phyloP scores from a whole-genome alignment of 2,113 vertebrate species.

The Apaloderma vittatum region DNA sequence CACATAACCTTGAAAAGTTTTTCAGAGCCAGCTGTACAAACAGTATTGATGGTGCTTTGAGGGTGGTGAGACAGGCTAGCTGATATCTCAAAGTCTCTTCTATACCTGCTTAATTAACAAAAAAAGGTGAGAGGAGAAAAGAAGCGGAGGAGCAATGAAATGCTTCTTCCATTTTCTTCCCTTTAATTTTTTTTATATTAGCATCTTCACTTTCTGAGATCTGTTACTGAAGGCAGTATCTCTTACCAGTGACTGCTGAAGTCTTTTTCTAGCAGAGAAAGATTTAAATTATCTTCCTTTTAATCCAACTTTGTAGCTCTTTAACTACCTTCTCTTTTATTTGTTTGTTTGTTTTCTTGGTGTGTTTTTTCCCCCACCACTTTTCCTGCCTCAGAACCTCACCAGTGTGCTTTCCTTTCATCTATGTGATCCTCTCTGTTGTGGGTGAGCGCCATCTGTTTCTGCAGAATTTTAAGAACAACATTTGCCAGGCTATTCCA shows the following conservation, averaged over 20 bases:
- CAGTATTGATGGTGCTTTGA: neutral
- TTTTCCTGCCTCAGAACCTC: neutral
- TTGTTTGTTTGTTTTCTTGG: neutral
- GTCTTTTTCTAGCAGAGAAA: neutral
- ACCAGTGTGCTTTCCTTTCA: neutral
- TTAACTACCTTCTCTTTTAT: neutral
- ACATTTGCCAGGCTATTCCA: neutral
- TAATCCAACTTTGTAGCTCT: neutral
- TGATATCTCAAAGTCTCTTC: neutral
- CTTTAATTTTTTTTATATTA: neutral
- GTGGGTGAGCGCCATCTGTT: constrained; percentile 34
- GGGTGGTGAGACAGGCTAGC: neutral
- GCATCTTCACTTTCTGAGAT: neutral
- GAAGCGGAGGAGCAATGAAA: neutral
- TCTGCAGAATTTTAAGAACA: constrained; percentile 14
- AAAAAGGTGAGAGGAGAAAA: rapidly evolving
- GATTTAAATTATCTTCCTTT: neutral
- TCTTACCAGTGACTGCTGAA: neutral
- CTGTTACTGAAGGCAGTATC: neutral
- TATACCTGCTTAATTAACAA: neutral
- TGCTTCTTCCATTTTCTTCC: neutral
- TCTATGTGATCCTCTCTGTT: neutral
- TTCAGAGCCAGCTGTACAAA: neutral
- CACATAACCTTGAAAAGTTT: neutral
- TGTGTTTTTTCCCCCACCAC: too few species aligned